Base-by-base conservation (phyloP, 2,888 invertebrate genomes). In the Unio pictorum region DNA sequence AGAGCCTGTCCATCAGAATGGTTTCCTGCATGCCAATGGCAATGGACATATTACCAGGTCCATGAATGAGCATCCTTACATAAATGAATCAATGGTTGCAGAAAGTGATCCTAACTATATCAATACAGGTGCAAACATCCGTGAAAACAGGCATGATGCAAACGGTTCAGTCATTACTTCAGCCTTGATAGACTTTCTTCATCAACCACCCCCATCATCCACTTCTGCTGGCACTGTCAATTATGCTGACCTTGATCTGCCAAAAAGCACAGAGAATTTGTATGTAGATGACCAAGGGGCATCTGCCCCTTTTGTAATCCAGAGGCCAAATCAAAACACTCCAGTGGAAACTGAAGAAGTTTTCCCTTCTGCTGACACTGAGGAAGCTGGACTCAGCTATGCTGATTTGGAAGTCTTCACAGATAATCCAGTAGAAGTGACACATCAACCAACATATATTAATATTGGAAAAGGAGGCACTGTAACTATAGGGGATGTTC, bases 171-270 rank as follows among this genome's bases (percentile, higher is more conserved):
- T 66, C n/a, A 64, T 66, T 7, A 75, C 82, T 26, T 78, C 84
- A 26, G 84, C 83, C 6, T 76, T 86, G 23, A 80, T 84, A 18
- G 82, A 82, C 67, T 80, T 84, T 65, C 79, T 85, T 11, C 85
- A 84, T 58, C 76, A 82, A 65, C 81, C 79, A 7, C 78, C 76
- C 4, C 75, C 73, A n/a, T 75, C 68, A 18, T 60, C 55, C 28
- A 58, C 61, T 23, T 68, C 62, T 56, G 64, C 68, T 55, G 70
- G 72, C 59, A 68, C 71, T 57, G 82, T 95, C 1, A 95, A 95
- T 89, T 96, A 96, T 90, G 94, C 94, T 7, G 93, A 95, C 76
- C 91, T 96, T 76, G 95, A 95, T 88, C 92, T 96, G 84, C 82
- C 86, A n/a, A 79, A 77, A 30, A 84, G 84, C 66, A 81, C 76